These are phyloP conservation scores for Heliconius hortense DNA, from an alignment of 2,888 invertebrate genomes.

Conservation along the genomic window DNA sequence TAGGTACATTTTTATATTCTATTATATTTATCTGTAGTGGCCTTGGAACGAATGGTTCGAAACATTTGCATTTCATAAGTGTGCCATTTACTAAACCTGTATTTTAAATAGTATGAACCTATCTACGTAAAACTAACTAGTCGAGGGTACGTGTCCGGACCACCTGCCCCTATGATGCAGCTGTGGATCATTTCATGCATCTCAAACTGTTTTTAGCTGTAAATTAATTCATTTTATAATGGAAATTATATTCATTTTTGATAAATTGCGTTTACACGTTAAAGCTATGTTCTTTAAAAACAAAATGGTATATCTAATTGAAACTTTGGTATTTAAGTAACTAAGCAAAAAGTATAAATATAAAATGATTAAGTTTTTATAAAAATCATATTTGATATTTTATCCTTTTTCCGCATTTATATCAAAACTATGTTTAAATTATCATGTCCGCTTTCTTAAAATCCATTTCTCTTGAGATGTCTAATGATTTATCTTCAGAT, in stretches of 20 bases:
- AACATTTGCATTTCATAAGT: constrained; percentile 62
- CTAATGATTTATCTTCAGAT: no score
- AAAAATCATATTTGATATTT: no score
- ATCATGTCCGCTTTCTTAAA: neutral
- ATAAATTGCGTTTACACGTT: neutral
- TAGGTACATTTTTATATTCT: constrained; percentile 38
- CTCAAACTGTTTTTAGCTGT: constrained; percentile 3
- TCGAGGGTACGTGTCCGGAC: neutral
- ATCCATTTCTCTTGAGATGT: no score
- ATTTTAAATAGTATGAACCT: constrained; percentile 14
- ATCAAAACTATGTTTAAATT: neutral
- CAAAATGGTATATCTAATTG: neutral
- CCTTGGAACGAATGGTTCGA: constrained; percentile 72
- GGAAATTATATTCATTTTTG: neutral
- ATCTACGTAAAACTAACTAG: neutral
- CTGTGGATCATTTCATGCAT: constrained; percentile 2
- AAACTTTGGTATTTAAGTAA: neutral
- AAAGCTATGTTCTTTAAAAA: neutral
- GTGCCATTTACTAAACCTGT: constrained; percentile 51
- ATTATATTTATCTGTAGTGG: constrained; percentile 60
- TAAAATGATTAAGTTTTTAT: no score
- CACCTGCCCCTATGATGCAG: constrained; percentile 25
- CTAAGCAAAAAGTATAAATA: neutral
- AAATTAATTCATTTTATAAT: neutral
- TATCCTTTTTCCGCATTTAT: no score